phyloP scores from a whole-genome alignment of 2,888 invertebrate genomes.

The Apamea epomidion region DNA sequence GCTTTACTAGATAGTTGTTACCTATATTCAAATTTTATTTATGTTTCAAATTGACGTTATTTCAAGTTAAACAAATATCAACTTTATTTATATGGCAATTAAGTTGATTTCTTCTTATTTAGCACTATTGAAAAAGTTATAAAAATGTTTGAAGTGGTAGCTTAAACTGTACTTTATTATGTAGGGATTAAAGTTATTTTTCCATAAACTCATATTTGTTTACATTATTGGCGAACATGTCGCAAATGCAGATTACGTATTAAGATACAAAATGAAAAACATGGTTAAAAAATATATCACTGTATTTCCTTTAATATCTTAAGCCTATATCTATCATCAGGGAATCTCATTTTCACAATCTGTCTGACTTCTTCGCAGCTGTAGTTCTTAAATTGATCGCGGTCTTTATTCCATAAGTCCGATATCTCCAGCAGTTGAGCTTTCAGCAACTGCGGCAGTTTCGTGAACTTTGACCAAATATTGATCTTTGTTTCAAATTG shows the following conservation, averaged over 20 bases:
- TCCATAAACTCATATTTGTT: no score
- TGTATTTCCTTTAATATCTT: constrained; percentile 87
- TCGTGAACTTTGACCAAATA: constrained; percentile 82
- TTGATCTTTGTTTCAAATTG: constrained; percentile 79
- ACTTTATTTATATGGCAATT: no score
- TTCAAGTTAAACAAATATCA: no score
- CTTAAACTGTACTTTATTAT: no score
- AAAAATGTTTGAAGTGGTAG: no score
- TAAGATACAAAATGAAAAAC: neutral
- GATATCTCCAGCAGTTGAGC: constrained; percentile 84
- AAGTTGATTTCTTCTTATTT: no score
- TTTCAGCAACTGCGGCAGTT: constrained; percentile 80
- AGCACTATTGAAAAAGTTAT: no score
- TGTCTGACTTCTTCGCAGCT: constrained; percentile 86
- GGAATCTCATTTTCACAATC: constrained; percentile 86
- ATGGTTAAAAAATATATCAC: constrained; percentile 64
- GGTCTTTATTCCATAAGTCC: constrained; percentile 78
- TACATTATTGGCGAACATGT: no score
- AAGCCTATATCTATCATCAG: constrained; percentile 84
- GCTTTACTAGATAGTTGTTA: neutral
- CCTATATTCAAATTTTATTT: no score
- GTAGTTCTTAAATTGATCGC: constrained; percentile 74
- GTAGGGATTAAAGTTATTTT: no score
- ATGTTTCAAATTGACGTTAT: no score
- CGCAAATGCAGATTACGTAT: no score